A percentile compares a stretch with the other conserved stretches of the same genome.
phyloP scores from a whole-genome alignment of 1,140 invertebrate genomes.

The Mizuhopecten yessoensis region DNA sequence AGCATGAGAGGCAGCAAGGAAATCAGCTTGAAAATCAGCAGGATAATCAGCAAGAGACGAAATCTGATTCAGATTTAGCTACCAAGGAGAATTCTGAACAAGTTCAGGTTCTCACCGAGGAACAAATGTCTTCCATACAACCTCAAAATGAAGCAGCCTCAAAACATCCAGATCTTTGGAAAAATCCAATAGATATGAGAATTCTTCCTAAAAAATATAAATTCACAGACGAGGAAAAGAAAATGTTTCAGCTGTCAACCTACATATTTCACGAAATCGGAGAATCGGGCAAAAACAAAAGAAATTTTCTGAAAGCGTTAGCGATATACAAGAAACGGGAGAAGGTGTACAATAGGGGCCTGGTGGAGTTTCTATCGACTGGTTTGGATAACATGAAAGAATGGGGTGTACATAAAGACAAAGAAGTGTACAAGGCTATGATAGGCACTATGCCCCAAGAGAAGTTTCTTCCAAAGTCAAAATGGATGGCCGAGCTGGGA shows the following conservation, averaged over 20 bases:
- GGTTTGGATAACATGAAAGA: constrained; percentile 94
- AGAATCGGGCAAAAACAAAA: constrained; percentile 58
- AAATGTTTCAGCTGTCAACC: background rate
- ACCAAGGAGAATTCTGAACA: background rate
- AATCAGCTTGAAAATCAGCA: background rate
- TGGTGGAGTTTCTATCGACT: constrained; percentile 96
- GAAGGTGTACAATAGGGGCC: constrained; percentile 80
- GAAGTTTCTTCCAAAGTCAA: constrained; percentile 91
- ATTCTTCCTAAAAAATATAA: background rate
- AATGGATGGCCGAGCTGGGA: constrained; percentile 88
- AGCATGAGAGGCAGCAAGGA: background rate
- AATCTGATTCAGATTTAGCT: background rate
- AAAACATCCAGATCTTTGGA: constrained; percentile 4
- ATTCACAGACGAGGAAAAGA: constrained; percentile 1
- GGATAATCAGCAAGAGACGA: background rate
- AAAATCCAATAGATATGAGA: constrained; percentile 10
- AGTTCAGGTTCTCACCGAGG: background rate
- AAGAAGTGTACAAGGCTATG: constrained; percentile 95
- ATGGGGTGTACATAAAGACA: constrained; percentile 92
- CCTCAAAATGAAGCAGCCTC: background rate
- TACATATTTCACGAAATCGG: constrained; percentile 41
- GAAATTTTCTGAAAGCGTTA: constrained; percentile 70
- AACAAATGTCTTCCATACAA: background rate
- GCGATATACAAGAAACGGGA: constrained; percentile 72
- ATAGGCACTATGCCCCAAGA: constrained; percentile 97